Base-by-base conservation (phyloP, 2,888 invertebrate genomes). In the Galerucella nymphaeae region DNA sequence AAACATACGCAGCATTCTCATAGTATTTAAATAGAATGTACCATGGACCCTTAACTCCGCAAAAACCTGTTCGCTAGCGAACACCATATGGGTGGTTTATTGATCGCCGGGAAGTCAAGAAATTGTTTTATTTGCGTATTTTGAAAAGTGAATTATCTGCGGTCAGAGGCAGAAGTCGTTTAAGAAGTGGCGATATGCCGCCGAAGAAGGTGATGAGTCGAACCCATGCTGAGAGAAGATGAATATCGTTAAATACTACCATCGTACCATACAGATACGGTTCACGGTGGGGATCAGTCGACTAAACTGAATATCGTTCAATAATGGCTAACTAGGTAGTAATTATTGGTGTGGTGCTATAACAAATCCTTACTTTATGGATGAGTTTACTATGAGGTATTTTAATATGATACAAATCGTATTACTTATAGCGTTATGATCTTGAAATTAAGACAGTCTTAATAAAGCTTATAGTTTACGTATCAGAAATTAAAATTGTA, bases 131-230 rank as follows among this genome's bases (percentile, higher is more conserved):
- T 76, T 76, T 75, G 75, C 73, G 75, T 75, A 75, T 75, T 75
- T 75, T 73, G 75, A 73, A 66, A 72, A 73, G 72, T 77, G 75
- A 77, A 75, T 75, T 77, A 77, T 77, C 72, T 72, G 73, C 74
- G 74, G 77, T 75, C 74, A 73, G 75, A 66, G 75, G 73, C 81
- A 81, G 81, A 81, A 81, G 81, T 80, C 79, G 78, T 79, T 79
- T 78, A 76, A 78, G 79, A 81, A 79, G 80, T 81, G 80, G 74
- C 72, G 79, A 78, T 75, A 66, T 78, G 81, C 81, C 80, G 79
- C 80, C 79, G 78, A 76, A 73, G 79, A 75, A 81, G 80, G 80
- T 81, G 81, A 81, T 80, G 81, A 81, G 80, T 74, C 76, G 80
- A 66, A 70, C 74, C 77, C 82, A 78, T 76, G 82, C 82, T 81